These are phyloP conservation scores for Lagocephalus sceleratus DNA, from an alignment of 2,797 vertebrate species.

Conservation along the genomic window DNA sequence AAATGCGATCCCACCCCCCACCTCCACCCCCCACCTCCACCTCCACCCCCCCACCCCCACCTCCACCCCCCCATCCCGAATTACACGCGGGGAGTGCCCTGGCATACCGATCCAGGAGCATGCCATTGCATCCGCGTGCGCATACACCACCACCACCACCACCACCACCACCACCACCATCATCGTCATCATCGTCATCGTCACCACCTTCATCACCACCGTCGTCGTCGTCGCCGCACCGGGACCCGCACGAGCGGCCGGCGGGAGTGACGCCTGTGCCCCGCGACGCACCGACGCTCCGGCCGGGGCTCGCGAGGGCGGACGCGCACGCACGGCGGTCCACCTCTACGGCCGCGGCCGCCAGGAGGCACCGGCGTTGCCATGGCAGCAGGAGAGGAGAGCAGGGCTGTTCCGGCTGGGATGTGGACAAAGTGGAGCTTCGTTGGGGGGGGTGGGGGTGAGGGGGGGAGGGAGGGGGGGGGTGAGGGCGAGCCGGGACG, in stretches of 20 bases:
- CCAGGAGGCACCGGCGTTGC: slow-evolving; percentile 81
- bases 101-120: slow-evolving; percentile 39
- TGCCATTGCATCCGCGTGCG: slow-evolving; percentile 57
- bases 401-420: slow-evolving; percentile 72
- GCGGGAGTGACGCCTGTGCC: slow-evolving; percentile 19
- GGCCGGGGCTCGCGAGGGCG: slow-evolving; percentile 44
- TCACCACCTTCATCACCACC: slow-evolving; percentile 8
- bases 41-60: too few species aligned
- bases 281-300: slow-evolving; percentile 60
- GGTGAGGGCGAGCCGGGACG: slow-evolving; percentile 51
- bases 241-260: too few species aligned
- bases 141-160: slow-evolving; percentile 28
- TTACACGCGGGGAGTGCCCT: slow-evolving; percentile 18
- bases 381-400: slow-evolving; percentile 80
- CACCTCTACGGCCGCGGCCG: slow-evolving; percentile 63
- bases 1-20: slow-evolving; percentile 3
- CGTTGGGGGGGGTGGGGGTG: too few species aligned
- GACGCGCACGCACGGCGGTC: slow-evolving; percentile 52
- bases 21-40: too few species aligned
- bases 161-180: slow-evolving; percentile 4
- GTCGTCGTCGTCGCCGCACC: neutral
- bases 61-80: too few species aligned
- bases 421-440: slow-evolving; percentile 71
- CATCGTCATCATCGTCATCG: neutral
- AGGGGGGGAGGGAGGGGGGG: slow-evolving; percentile 39